A percentile compares a stretch with the other conserved stretches of the same genome.
phyloP scores from a whole-genome alignment of 2,113 vertebrate species.

The Notothenia rossii region DNA sequence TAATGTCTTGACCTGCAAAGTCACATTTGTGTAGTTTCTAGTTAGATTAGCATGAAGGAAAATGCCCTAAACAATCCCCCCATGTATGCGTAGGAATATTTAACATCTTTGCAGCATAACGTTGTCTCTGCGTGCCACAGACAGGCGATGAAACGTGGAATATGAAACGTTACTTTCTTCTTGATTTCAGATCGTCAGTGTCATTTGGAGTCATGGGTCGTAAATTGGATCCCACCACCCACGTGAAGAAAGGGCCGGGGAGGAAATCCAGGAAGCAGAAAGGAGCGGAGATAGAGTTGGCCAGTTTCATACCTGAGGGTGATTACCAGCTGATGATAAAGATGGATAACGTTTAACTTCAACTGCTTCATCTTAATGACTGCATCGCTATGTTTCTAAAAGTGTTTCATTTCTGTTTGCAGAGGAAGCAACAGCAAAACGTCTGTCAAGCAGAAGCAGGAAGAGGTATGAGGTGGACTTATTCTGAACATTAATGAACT shows the following conservation, averaged over 20 bases:
- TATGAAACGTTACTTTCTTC: neutral
- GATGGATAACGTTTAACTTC: neutral
- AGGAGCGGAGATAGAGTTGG: constrained; percentile 92
- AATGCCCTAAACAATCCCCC: too few relatives aligned
- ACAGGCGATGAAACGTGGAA: neutral
- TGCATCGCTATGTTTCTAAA: neutral
- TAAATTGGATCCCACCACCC: constrained; percentile 89
- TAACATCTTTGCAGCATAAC: neutral
- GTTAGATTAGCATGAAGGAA: too few relatives aligned
- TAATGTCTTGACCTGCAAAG: too few relatives aligned
- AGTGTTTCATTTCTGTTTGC: constrained; percentile 23
- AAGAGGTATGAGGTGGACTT: constrained; percentile 84
- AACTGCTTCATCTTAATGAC: neutral
- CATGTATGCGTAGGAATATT: too few relatives aligned
- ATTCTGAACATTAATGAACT: neutral
- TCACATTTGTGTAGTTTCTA: too few relatives aligned
- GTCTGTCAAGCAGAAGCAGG: constrained; percentile 88
- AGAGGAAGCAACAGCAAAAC: constrained; percentile 80
- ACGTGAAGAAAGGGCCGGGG: constrained; percentile 91
- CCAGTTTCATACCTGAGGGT: constrained; percentile 84
- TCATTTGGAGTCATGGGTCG: constrained; percentile 88
- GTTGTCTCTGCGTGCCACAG: too few relatives aligned
- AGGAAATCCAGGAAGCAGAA: constrained; percentile 92
- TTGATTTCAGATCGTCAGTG: constrained; percentile 34
- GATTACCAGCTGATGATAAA: constrained; percentile 8